These are phyloP conservation scores for Hypena proboscidalis DNA, from an alignment of 2,888 invertebrate species.

Conservation along the genomic window DNA sequence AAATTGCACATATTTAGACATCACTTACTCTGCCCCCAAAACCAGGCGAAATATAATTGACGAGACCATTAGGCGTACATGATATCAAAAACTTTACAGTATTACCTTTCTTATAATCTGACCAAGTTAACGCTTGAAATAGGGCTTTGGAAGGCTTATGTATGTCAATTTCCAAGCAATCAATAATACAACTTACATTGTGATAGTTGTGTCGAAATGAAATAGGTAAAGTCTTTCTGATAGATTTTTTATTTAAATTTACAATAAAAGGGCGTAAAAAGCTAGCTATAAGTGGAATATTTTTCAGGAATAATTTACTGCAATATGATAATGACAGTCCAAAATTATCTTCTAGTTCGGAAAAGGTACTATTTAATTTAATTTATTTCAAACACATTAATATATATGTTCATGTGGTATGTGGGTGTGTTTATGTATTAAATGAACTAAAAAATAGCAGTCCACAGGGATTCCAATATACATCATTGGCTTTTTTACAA, in stretches of 20 bases:
- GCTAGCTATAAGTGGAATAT: constrained; percentile 14
- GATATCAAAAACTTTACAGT: too few relatives aligned
- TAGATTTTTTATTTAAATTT: constrained; percentile 9
- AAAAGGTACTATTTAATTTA: constrained; percentile 29
- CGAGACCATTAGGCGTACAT: too few relatives aligned
- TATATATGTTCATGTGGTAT: constrained; percentile 14
- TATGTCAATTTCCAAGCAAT: constrained; percentile 55
- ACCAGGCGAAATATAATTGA: too few relatives aligned
- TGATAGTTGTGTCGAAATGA: constrained; percentile 39
- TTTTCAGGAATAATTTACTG: constrained; percentile 21
- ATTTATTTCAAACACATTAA: constrained; percentile 24
- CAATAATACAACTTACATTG: constrained; percentile 48
- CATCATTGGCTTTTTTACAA: constrained; percentile 22
- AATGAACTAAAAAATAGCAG: not conserved
- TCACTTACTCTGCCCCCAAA: too few relatives aligned
- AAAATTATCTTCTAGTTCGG: constrained; percentile 34
- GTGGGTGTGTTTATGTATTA: not conserved
- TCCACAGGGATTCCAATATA: constrained; percentile 23
- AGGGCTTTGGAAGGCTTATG: constrained; percentile 48
- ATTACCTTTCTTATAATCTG: constrained; percentile 47
- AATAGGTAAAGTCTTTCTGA: constrained; percentile 30
- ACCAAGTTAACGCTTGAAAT: constrained; percentile 45
- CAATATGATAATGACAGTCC: constrained; percentile 18
- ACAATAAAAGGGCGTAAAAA: too few relatives aligned
- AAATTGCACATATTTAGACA: too few relatives aligned